A percentile compares a stretch with the other conserved stretches of the same genome.
phyloP scores from a whole-genome alignment of 2,797 vertebrate genomes.

The Protonibea diacanthus region DNA sequence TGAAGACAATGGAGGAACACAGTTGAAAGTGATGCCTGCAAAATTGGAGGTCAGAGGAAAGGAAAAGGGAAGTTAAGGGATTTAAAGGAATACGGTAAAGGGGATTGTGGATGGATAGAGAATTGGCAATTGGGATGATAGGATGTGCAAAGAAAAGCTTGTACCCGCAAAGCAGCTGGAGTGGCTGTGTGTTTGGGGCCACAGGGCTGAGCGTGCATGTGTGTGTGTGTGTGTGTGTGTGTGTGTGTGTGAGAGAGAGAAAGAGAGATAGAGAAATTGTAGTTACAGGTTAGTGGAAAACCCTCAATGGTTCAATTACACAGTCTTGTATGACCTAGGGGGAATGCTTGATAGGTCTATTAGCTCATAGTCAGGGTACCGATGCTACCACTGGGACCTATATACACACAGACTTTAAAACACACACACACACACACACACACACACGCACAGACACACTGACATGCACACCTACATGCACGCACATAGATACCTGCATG shows the following conservation, averaged over 20 bases:
- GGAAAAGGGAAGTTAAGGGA: slow-evolving; percentile 7
- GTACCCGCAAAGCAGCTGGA: slow-evolving; percentile 51
- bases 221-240: neutral
- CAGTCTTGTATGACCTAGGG: slow-evolving; percentile 66
- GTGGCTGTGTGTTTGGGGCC: slow-evolving; percentile 44
- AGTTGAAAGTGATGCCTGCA: slow-evolving; percentile 24
- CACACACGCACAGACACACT: slow-evolving; percentile 26
- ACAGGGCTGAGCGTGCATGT: slow-evolving; percentile 35
- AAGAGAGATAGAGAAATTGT: slow-evolving; percentile 36
- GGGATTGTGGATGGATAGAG: slow-evolving; percentile 30
- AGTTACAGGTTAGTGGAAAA: slow-evolving; percentile 67
- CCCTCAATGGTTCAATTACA: slow-evolving; percentile 79
- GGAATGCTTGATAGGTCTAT: slow-evolving; percentile 75
- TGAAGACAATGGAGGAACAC: slow-evolving; percentile 8
- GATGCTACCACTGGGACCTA: slow-evolving; percentile 54
- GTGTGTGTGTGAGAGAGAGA: neutral
- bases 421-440: slow-evolving; percentile 18
- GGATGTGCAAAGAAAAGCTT: slow-evolving; percentile 46
- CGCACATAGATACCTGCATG: neutral
- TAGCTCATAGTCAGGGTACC: slow-evolving; percentile 72
- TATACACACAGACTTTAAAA: slow-evolving; percentile 41
- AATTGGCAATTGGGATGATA: slow-evolving; percentile 42
- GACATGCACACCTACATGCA: slow-evolving; percentile 2
- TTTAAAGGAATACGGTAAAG: slow-evolving; percentile 17
- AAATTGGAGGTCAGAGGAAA: slow-evolving; percentile 24